Conservation (phyloP, 1,140 invertebrate genomes). For the Eulimnadia texana region DNA sequence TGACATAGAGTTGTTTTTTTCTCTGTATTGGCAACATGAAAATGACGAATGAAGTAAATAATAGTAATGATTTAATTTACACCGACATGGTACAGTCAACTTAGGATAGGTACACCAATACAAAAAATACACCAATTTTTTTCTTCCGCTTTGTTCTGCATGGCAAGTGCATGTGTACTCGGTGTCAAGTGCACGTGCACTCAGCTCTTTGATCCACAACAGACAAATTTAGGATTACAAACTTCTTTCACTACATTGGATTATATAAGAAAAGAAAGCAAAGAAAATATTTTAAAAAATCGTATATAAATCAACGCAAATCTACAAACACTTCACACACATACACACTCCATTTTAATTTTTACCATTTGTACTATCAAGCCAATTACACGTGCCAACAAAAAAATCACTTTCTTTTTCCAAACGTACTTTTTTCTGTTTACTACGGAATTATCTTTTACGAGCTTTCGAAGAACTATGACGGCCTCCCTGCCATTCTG, state of each 20-base stretch:
- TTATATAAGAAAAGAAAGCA: too few species aligned
- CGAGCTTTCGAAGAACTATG: not conserved
- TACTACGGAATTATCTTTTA: not conserved
- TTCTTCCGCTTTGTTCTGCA: not conserved
- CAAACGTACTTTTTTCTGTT: not conserved
- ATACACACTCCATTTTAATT: too few species aligned
- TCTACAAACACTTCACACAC: too few species aligned
- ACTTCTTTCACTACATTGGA: too few species aligned
- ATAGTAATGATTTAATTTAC: too few species aligned
- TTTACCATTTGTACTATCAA: not conserved
- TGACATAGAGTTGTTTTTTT: too few species aligned
- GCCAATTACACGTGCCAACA: too few species aligned
- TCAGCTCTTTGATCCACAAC: too few species aligned
- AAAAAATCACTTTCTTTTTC: not conserved
- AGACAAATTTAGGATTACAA: too few species aligned
- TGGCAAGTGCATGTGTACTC: not conserved
- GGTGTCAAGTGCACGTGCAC: too few species aligned
- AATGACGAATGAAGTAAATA: not conserved
- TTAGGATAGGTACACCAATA: not conserved
- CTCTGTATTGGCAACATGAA: not conserved
- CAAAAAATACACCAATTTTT: not conserved
- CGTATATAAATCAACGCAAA: too few species aligned
- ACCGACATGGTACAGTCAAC: not conserved
- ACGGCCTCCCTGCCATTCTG: constrained; percentile 42
- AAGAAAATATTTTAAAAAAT: too few species aligned